A percentile compares a stretch with the other conserved stretches of the same genome.
Evolutionary conservation across 2,113 vertebrate species (phyloP).

Genomic region (Ibidorhyncha struthersii): DNA sequence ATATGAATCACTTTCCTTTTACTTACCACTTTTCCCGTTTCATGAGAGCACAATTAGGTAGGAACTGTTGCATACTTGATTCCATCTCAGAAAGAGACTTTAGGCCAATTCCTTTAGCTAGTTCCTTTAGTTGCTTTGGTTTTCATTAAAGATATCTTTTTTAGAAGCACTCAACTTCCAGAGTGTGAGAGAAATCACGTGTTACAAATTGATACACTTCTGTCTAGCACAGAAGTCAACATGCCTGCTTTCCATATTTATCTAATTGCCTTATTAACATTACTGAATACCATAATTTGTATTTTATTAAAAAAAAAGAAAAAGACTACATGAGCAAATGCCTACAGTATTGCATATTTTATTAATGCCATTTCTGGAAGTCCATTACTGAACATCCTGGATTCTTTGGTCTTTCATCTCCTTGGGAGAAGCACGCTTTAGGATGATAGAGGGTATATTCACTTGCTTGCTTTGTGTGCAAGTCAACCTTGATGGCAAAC

Average conservation of each 20-base stretch:
- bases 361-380: neutral
- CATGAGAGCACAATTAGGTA: neutral
- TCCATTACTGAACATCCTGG: neutral
- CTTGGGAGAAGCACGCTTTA: neutral
- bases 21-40: neutral
- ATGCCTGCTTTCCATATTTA: neutral
- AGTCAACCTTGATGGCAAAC: neutral
- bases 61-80: neutral
- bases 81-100: neutral
- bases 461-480: neutral
- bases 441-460: neutral
- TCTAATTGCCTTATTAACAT: neutral
- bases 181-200: neutral
- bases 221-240: neutral
- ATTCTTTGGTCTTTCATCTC: neutral
- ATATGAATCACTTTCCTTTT: neutral
- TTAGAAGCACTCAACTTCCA: neutral
- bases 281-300: neutral
- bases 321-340: neutral
- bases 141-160: neutral
- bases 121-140: neutral
- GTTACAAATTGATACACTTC: neutral
- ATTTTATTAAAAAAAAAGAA: neutral
- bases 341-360: neutral
- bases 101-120: neutral